phyloP scores from a whole-genome alignment of 1,140 invertebrate genomes.

The Magallana angulata region DNA sequence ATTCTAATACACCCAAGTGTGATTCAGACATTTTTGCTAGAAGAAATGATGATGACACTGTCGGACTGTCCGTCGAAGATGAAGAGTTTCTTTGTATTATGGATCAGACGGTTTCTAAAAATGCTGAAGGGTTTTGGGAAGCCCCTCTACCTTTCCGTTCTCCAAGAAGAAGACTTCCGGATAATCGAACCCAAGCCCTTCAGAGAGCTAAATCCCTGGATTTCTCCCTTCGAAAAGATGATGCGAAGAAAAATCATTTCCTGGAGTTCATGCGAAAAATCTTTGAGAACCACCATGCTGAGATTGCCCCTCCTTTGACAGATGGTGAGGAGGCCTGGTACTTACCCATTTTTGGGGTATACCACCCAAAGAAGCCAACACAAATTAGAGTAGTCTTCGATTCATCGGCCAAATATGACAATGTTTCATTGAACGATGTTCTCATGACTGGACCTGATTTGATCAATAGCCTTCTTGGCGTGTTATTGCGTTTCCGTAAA shows the following conservation, averaged over 20 bases:
- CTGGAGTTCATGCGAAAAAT: no score
- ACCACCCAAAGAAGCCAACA: slow-evolving; percentile 56
- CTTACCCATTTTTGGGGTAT: slow-evolving; percentile 56
- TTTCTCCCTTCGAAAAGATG: no score
- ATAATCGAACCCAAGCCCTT: no score
- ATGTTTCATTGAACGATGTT: slow-evolving; percentile 65
- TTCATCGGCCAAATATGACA: slow-evolving; percentile 50
- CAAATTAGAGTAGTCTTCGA: slow-evolving; percentile 61
- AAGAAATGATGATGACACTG: no score
- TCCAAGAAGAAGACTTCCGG: no score
- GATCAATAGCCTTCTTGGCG: slow-evolving; percentile 64
- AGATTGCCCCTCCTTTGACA: slow-evolving; percentile 49
- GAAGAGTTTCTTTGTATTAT: no score
- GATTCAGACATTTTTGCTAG: slow-evolving; percentile 13
- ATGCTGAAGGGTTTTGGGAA: no score
- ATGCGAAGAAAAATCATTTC: no score
- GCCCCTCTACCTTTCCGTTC: no score
- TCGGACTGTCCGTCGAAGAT: no score
- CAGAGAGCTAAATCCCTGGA: no score
- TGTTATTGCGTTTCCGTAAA: slow-evolving; percentile 60
- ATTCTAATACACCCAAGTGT: slow-evolving; percentile 49
- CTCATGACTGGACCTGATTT: slow-evolving; percentile 72
- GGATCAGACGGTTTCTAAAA: no score
- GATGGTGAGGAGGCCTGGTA: slow-evolving; percentile 56
- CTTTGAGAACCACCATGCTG: slow-evolving; percentile 35